These are phyloP conservation scores for Plutomurus gul DNA, from an alignment of 1,140 invertebrate species.

Conservation along the genomic window DNA sequence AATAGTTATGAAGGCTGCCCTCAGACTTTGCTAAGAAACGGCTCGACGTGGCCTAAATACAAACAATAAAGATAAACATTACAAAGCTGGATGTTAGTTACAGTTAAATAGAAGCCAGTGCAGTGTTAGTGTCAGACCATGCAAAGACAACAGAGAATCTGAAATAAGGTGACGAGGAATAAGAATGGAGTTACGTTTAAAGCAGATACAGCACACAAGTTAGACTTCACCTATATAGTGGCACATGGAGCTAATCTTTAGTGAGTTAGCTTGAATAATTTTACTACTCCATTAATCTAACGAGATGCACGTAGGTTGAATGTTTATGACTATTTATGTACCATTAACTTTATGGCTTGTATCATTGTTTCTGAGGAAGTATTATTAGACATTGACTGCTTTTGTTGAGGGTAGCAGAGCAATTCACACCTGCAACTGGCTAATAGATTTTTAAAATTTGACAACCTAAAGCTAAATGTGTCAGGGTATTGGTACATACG, in stretches of 20 bases:
- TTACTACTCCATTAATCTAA: constrained; percentile 24
- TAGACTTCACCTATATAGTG: too few species aligned
- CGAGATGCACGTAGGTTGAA: constrained; percentile 22
- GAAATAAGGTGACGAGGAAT: not conserved
- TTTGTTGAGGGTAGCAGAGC: constrained; percentile 6
- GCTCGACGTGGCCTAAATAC: not conserved
- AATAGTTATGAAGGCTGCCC: not conserved
- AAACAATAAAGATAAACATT: not conserved
- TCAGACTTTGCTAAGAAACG: not conserved
- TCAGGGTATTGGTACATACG: not conserved
- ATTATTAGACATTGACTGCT: not conserved
- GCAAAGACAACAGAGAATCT: too few species aligned
- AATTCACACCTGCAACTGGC: constrained; percentile 10
- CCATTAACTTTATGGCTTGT: constrained; percentile 30
- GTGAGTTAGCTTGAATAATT: constrained; percentile 2
- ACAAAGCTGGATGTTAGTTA: not conserved
- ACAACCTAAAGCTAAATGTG: constrained; percentile 4
- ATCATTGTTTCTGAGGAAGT: not conserved
- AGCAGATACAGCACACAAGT: too few species aligned
- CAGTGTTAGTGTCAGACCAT: too few species aligned
- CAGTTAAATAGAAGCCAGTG: not conserved
- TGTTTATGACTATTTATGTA: constrained; percentile 32
- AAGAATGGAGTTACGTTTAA: too few species aligned
- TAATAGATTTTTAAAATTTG: constrained; percentile 20
- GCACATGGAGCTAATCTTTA: constrained; percentile 18